Conservation (phyloP, 2,888 invertebrate species). For the Lycia hirtaria region DNA sequence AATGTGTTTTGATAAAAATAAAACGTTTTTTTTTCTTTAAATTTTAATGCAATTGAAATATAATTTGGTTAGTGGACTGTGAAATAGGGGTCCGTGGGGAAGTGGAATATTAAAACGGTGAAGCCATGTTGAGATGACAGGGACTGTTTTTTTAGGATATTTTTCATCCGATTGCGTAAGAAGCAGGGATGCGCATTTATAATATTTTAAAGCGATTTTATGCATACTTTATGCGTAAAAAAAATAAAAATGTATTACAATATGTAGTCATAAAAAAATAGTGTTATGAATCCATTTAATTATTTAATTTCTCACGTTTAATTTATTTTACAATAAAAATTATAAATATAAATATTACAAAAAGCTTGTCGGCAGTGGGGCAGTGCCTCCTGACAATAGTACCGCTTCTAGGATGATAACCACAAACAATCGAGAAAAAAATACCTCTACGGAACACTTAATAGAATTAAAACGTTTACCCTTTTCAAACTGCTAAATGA, state of each 20-base stretch:
- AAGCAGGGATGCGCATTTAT: neutral
- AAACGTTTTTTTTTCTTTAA: slow-evolving; percentile 52
- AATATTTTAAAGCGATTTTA: neutral
- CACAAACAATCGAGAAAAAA: too few relatives aligned
- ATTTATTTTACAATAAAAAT: too few relatives aligned
- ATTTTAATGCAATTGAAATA: slow-evolving; percentile 53
- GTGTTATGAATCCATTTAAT: too few relatives aligned
- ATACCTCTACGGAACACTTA: slow-evolving; percentile 4
- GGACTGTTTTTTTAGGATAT: neutral
- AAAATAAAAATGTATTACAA: neutral
- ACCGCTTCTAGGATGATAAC: too few relatives aligned
- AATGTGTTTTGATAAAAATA: slow-evolving; percentile 81
- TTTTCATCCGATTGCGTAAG: too few relatives aligned
- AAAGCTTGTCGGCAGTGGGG: too few relatives aligned
- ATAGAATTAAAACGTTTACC: neutral
- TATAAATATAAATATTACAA: too few relatives aligned
- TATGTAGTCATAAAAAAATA: neutral
- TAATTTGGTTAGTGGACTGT: slow-evolving; percentile 49
- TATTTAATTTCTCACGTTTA: too few relatives aligned
- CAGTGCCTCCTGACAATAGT: too few relatives aligned
- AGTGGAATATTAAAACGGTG: slow-evolving; percentile 37
- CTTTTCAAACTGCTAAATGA: slow-evolving; percentile 43
- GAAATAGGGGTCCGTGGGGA: slow-evolving; percentile 37
- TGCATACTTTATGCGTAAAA: neutral
- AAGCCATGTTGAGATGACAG: slow-evolving; percentile 13